phyloP scores from a whole-genome alignment of 2,113 vertebrate species.

The Chionis minor region DNA sequence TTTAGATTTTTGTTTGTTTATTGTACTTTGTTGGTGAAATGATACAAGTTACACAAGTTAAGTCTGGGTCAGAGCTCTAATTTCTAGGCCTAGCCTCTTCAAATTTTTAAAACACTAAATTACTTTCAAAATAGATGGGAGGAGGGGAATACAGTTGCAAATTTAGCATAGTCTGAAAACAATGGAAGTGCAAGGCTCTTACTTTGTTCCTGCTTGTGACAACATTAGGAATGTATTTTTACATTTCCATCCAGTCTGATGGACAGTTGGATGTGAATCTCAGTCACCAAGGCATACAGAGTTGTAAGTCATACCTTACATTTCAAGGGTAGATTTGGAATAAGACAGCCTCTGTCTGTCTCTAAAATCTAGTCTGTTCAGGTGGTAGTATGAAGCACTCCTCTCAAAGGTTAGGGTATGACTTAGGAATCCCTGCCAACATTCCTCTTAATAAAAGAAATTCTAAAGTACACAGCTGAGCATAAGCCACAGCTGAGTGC shows the following conservation, averaged over 20 bases:
- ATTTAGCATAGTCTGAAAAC: background rate
- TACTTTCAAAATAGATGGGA: background rate
- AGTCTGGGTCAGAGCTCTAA: background rate
- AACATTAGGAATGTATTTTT: background rate
- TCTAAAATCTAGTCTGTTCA: background rate
- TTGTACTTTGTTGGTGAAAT: background rate
- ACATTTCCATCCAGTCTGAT: background rate
- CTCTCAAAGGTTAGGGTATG: background rate
- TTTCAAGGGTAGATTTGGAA: background rate
- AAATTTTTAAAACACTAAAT: background rate
- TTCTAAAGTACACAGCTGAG: background rate
- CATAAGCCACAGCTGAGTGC: background rate
- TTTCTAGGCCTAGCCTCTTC: background rate
- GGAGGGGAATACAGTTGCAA: fast-evolving
- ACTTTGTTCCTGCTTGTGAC: background rate
- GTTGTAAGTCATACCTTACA: background rate
- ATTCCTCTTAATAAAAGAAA: background rate
- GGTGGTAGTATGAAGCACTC: background rate
- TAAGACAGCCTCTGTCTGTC: background rate
- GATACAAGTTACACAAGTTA: background rate
- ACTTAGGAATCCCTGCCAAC: background rate
- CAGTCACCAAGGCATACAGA: background rate
- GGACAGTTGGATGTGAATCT: background rate
- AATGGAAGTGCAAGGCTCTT: background rate
- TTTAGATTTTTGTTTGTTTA: background rate